Base-by-base conservation (phyloP, 2,797 vertebrate species). In the Alfaro cultratus region DNA sequence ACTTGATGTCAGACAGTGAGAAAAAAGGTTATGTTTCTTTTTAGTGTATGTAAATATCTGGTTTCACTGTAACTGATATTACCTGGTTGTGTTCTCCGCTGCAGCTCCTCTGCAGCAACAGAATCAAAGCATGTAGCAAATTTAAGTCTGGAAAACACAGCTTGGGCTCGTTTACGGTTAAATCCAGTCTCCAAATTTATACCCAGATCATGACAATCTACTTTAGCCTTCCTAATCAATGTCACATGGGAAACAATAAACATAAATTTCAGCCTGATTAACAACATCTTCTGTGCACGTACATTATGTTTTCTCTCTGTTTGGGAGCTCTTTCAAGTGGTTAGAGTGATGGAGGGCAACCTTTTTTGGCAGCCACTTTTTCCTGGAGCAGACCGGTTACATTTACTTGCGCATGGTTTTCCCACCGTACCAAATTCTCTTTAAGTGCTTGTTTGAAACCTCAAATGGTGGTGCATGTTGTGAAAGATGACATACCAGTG, bases 371-470 rank as follows among this genome's bases (percentile, higher is more conserved):
- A 80, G 79, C 41, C 29, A 76, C 77, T 83, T 92, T 93, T 93
- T 90, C 90, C 87, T 91, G 87, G 87, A 90, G 83, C 85, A 91
- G 83, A 85, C 81, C 57, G 75, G 80, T 87, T 80, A 88, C 84
- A 90, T 91, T 90, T 92, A 77, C 86, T 86, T 74, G 76, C 84
- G 86, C 84, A 91, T 88, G 83, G 75, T 88, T 89, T 90, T 93
- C 92, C 89, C 89, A 92, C 92, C 89, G 83, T 86, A 85, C 88
- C 85, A 88, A 91, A 92, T 85, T 88, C 87, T 83, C 87, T 86
- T 90, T 82, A 84, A 90, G 79, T 83, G 84, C 83, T 89, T 87
- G 85, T 90, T 87, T 79, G 82, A 92, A 91, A 92, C 86, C 91
- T 89, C 88, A 88, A 83, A 77, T 85, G 72, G 71, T 87, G 83